These are phyloP conservation scores for Orchesellides sinensis DNA, from an alignment of 2,888 invertebrate genomes.

Conservation along the genomic window DNA sequence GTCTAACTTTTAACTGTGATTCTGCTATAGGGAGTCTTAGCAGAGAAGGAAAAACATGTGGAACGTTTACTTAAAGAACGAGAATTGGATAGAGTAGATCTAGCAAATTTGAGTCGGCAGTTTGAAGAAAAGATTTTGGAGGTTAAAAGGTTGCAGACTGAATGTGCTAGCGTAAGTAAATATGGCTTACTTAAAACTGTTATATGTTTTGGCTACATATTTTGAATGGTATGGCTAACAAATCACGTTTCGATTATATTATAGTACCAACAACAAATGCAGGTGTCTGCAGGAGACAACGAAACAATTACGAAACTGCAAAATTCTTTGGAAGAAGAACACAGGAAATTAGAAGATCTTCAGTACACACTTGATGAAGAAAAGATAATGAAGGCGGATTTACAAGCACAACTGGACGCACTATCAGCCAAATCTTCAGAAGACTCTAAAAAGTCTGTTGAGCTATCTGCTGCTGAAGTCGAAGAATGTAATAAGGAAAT, in stretches of 20 bases:
- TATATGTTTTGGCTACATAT: not conserved
- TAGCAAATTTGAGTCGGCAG: slow-evolving; percentile 89
- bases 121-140: slow-evolving; percentile 87
- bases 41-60: slow-evolving; percentile 96
- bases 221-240: not conserved
- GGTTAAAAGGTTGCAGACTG: slow-evolving; percentile 77
- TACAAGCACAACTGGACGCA: slow-evolving; percentile 80
- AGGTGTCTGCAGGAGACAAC: slow-evolving; percentile 26
- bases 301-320: slow-evolving; percentile 57
- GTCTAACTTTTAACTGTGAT: slow-evolving; percentile 71
- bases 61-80: slow-evolving; percentile 94
- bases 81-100: slow-evolving; percentile 92
- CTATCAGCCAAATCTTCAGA: slow-evolving; percentile 37
- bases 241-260: not conserved
- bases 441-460: slow-evolving; percentile 22
- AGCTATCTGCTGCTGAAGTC: slow-evolving; percentile 1
- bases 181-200: no score
- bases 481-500: slow-evolving; percentile 65
- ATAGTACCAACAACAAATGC: slow-evolving; percentile 41
- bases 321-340: slow-evolving; percentile 84
- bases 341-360: slow-evolving; percentile 90
- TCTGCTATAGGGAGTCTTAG: slow-evolving; percentile 86
- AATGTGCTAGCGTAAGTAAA: slow-evolving; percentile 35
- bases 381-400: slow-evolving; percentile 90
- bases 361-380: slow-evolving; percentile 95